These are phyloP conservation scores for human (Homo sapiens) DNA, from an alignment of 2,113 vertebrate species.

Conservation along the genomic window DNA sequence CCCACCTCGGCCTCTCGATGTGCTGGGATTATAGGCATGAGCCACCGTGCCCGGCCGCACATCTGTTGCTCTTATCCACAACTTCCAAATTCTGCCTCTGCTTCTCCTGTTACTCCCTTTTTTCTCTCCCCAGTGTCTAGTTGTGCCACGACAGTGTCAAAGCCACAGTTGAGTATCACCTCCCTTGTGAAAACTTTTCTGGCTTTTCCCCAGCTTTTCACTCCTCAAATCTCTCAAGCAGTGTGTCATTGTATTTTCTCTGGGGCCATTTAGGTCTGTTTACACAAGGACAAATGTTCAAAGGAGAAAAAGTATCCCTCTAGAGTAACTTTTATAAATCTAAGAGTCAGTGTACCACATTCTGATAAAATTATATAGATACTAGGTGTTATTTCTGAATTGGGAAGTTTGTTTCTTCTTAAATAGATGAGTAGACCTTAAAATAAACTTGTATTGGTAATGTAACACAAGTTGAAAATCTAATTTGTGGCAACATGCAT, in stretches of 20 bases:
- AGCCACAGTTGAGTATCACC: neutral
- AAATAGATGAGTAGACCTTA: neutral
- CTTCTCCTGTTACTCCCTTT: neutral
- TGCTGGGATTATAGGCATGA: no score
- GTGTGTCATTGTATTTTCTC: neutral
- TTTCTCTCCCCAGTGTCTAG: neutral
- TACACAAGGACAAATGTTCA: neutral
- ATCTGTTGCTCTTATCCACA: neutral
- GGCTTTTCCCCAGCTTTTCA: neutral
- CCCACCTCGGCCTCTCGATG: no score
- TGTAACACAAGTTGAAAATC: conserved; percentile 30
- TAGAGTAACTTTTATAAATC: neutral
- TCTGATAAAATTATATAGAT: neutral
- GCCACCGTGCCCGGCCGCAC: no score
- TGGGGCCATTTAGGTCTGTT: neutral
- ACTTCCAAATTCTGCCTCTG: neutral
- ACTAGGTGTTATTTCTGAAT: neutral
- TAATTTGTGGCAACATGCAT: conserved; percentile 36
- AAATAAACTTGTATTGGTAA: conserved; percentile 24
- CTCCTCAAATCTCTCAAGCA: neutral
- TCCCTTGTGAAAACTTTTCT: neutral
- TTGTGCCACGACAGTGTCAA: neutral
- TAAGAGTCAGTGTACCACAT: neutral
- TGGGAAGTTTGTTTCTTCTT: neutral
- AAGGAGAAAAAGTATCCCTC: neutral